These are phyloP conservation scores for Kryptolebias ocellatus DNA, from an alignment of 2,797 vertebrate species.

Conservation along the genomic window DNA sequence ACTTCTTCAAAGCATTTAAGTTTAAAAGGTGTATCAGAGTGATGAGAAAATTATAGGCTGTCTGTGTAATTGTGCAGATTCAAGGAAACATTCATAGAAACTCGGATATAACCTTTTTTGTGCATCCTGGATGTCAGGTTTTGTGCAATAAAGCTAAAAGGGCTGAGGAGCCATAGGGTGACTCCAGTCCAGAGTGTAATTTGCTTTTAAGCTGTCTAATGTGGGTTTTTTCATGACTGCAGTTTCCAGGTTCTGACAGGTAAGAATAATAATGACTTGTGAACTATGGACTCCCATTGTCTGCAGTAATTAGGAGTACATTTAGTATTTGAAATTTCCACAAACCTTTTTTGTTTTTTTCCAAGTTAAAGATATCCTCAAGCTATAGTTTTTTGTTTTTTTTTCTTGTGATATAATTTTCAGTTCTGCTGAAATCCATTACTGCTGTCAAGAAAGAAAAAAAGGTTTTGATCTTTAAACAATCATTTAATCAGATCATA, in stretches of 20 bases:
- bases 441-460: background rate
- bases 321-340: conserved; percentile 48
- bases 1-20: conserved; percentile 9
- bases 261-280: conserved; percentile 55
- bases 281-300: conserved; percentile 15
- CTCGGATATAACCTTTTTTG: conserved; percentile 3
- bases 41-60: conserved; percentile 41
- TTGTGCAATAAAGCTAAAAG: conserved; percentile 19
- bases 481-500: too few species aligned
- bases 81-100: background rate
- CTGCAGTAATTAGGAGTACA: conserved; percentile 29
- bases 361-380: background rate
- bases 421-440: background rate
- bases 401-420: background rate
- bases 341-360: conserved; percentile 12
- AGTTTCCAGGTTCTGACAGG: conserved; percentile 47
- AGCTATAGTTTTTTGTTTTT: too few species aligned
- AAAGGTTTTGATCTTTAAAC: background rate
- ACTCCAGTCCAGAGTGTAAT: conserved; percentile 48
- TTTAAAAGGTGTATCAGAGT: conserved; percentile 4
- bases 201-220: conserved; percentile 58
- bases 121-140: conserved; percentile 32
- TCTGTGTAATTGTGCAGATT: conserved; percentile 18
- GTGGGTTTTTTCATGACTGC: conserved; percentile 29
- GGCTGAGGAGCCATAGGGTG: conserved; percentile 14